A percentile compares a stretch with the other conserved stretches of the same genome.
These are phyloP conservation scores for Leucania comma DNA, from an alignment of 2,888 invertebrate species.

Conservation along the genomic window DNA sequence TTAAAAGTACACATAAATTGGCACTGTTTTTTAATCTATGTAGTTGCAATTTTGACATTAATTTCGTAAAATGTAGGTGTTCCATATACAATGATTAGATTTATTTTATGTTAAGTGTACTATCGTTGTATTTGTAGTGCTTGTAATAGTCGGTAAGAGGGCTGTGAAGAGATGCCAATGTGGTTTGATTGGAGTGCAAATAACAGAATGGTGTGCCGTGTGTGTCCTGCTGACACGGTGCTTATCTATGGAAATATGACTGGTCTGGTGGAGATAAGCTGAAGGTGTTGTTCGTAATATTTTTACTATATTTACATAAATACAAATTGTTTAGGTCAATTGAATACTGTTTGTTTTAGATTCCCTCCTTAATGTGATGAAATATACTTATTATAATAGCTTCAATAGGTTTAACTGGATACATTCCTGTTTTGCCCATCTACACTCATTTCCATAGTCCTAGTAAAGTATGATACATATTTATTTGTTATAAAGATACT, in stretches of 20 bases:
- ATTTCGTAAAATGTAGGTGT: conserved; percentile 54
- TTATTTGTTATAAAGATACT: conserved; percentile 41
- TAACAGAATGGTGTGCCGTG: conserved; percentile 57
- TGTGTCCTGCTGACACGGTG: conserved; percentile 55
- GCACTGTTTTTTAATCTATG: conserved; percentile 53
- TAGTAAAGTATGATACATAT: conserved; percentile 30
- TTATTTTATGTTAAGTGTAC: conserved; percentile 68
- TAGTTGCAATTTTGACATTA: conserved; percentile 50
- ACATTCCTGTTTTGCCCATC: conserved; percentile 59
- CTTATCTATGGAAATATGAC: conserved; percentile 42
- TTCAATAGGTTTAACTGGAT: conserved; percentile 51
- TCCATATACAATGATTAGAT: conserved; percentile 66
- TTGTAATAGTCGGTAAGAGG: conserved; percentile 79
- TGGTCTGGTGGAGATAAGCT: conserved; percentile 20
- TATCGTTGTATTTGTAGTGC: conserved; percentile 68
- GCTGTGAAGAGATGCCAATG: conserved; percentile 77
- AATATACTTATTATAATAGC: conserved; percentile 34
- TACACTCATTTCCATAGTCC: conserved; percentile 51
- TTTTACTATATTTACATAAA: conserved; percentile 41
- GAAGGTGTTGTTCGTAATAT: conserved; percentile 35
- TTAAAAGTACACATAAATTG: conserved; percentile 53
- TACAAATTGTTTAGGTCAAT: conserved; percentile 39
- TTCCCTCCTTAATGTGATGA: conserved; percentile 56
- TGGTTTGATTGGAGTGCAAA: conserved; percentile 44
- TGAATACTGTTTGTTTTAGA: conserved; percentile 40